These are phyloP conservation scores for Tricholaema leucomelas DNA, from an alignment of 2,113 vertebrate genomes.

Conservation along the genomic window DNA sequence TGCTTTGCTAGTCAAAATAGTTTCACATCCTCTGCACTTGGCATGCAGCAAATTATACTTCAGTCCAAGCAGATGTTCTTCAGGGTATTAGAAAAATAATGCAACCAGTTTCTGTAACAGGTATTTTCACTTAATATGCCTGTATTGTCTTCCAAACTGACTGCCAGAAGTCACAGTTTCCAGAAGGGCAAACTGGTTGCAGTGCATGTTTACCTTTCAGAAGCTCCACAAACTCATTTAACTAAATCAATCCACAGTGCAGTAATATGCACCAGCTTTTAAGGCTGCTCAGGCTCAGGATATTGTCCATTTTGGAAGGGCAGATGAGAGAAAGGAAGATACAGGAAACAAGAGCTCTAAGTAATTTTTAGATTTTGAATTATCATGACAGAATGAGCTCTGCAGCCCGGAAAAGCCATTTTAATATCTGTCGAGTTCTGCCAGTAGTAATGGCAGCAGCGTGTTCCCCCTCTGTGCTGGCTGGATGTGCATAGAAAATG, in stretches of 20 bases:
- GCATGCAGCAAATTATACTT: neutral
- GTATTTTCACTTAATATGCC: neutral
- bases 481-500: slow-evolving; percentile 53
- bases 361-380: neutral
- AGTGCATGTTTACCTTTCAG: neutral
- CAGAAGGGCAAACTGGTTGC: neutral
- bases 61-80: neutral
- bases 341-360: neutral
- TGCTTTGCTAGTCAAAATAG: neutral
- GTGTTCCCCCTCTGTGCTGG: neutral
- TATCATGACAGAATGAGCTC: slow-evolving; percentile 2
- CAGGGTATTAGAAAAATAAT: neutral
- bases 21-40: neutral
- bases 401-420: neutral
- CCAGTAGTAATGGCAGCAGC: slow-evolving; percentile 40
- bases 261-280: neutral
- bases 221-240: neutral
- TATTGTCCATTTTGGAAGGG: neutral
- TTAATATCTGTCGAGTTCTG: slow-evolving; percentile 31
- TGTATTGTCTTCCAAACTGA: neutral
- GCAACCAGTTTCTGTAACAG: neutral
- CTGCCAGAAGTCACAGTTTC: neutral
- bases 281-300: neutral
- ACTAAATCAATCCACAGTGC: neutral
- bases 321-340: neutral